Evolutionary conservation across 1,140 invertebrate species (phyloP).

Genomic region (Laupala kohalensis): DNA sequence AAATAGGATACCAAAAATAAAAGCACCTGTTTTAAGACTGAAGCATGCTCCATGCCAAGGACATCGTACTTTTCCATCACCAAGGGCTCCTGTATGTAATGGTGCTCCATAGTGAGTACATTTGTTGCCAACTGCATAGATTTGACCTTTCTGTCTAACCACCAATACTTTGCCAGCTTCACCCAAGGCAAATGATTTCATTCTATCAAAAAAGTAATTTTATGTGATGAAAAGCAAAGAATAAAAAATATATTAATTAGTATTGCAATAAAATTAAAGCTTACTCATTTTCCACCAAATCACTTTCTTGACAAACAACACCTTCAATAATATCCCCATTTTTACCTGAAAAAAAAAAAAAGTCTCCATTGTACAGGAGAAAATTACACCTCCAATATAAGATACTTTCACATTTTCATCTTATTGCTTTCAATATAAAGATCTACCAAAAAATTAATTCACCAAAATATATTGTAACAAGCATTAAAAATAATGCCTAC

Average conservation of each 20-base stretch:
- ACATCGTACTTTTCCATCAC: slow-evolving; percentile 72
- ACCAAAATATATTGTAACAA: no score
- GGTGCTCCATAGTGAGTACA: slow-evolving; percentile 90
- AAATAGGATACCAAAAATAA: background rate
- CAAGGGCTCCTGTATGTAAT: slow-evolving; percentile 68
- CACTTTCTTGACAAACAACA: slow-evolving; percentile 58
- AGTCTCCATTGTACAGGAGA: no score
- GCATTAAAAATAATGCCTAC: no score
- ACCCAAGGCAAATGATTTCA: background rate
- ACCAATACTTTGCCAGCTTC: slow-evolving; percentile 23
- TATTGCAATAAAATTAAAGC: slow-evolving; percentile 10
- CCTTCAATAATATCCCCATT: slow-evolving; percentile 35
- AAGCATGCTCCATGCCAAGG: slow-evolving; percentile 97
- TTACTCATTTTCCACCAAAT: slow-evolving; percentile 66
- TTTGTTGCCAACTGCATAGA: slow-evolving; percentile 72
- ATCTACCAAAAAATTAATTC: no score
- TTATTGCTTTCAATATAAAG: no score
- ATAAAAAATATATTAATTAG: background rate
- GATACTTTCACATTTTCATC: no score
- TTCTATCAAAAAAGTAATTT: background rate
- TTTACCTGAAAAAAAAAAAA: background rate
- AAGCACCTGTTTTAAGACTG: slow-evolving; percentile 62
- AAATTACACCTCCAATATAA: no score
- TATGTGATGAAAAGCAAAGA: slow-evolving; percentile 2
- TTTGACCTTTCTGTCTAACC: slow-evolving; percentile 63